Conservation (phyloP, 1,140 invertebrate genomes). For the Leguminivora glycinivorella region DNA sequence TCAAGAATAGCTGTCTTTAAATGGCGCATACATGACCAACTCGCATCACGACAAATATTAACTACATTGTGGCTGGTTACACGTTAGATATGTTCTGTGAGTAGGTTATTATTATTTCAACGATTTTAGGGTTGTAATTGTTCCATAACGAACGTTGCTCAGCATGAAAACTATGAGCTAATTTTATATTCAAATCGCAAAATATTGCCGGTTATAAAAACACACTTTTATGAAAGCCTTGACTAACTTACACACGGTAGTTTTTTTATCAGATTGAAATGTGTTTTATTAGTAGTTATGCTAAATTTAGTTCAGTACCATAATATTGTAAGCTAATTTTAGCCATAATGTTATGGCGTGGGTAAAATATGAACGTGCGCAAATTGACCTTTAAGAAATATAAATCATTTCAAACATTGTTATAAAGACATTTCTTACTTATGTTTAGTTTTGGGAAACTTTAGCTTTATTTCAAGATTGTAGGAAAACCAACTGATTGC, state of each 20-base stretch:
- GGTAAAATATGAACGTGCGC: not conserved
- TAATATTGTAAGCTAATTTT: not conserved
- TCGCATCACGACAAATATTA: no score
- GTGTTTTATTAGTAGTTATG: conserved; percentile 8
- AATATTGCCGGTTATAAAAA: no score
- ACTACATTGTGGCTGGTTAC: no score
- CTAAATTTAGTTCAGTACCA: not conserved
- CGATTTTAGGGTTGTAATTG: no score
- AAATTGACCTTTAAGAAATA: conserved; percentile 2
- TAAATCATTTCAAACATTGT: not conserved
- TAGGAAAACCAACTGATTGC: not conserved
- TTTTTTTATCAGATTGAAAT: conserved; percentile 18
- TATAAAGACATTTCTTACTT: not conserved
- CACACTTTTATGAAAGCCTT: not conserved
- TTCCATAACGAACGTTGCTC: no score
- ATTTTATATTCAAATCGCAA: no score
- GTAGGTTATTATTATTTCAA: no score
- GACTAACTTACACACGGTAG: conserved; percentile 16
- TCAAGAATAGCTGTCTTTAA: no score
- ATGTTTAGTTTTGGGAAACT: not conserved
- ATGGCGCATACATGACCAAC: no score
- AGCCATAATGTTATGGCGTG: not conserved
- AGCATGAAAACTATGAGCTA: no score
- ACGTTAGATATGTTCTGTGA: no score
- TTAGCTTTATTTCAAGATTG: not conserved